Conservation (phyloP, 2,113 vertebrate genomes). For the Crypturellus undulatus region DNA sequence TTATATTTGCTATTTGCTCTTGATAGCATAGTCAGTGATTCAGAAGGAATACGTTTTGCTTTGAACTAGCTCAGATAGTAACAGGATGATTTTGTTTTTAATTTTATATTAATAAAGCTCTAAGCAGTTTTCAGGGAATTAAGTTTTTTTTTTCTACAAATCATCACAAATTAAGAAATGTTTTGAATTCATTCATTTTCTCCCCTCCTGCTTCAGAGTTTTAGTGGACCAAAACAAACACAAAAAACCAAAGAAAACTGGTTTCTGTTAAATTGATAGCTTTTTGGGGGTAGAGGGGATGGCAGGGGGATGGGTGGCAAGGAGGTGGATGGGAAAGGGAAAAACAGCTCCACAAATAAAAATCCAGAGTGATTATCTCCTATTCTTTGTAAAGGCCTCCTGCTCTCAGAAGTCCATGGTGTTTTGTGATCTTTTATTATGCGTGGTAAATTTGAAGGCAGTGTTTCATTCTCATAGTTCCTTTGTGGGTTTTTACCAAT, state of each 20-base stretch:
- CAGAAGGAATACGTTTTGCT: not conserved
- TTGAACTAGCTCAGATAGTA: not conserved
- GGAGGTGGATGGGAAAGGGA: too few relatives aligned
- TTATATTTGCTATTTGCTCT: conserved; percentile 1
- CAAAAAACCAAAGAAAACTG: not conserved
- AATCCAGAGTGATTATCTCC: not conserved
- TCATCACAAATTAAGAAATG: not conserved
- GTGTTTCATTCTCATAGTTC: not conserved
- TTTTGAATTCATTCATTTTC: not conserved
- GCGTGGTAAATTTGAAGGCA: not conserved
- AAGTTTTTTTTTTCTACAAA: not conserved
- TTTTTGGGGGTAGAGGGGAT: too few relatives aligned
- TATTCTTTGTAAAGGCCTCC: not conserved
- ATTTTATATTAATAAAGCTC: not conserved
- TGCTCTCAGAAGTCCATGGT: not conserved
- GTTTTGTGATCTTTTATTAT: not conserved
- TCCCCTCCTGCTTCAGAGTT: not conserved
- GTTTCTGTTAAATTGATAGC: not conserved
- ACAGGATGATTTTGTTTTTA: not conserved
- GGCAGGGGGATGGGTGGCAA: not conserved
- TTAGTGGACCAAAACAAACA: not conserved
- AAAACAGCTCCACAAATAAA: not conserved
- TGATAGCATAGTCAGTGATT: not conserved
- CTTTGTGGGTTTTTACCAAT: conserved; percentile 12
- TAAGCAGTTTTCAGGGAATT: not conserved